phyloP scores from a whole-genome alignment of 2,797 vertebrate species.

The Dipus sagitta region DNA sequence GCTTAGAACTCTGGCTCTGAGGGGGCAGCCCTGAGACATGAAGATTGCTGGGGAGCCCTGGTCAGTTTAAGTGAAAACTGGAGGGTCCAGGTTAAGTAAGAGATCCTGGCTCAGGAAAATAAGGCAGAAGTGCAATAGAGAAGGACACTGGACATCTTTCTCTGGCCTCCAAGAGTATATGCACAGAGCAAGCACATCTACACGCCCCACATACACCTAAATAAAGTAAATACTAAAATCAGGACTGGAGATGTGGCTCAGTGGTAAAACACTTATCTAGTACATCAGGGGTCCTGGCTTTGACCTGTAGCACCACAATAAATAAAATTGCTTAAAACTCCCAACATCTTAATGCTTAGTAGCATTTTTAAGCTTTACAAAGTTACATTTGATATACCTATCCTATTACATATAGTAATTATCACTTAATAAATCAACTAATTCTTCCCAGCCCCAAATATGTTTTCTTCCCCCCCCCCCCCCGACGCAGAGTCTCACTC shows the following conservation, averaged over 20 bases:
- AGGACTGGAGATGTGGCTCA: neutral
- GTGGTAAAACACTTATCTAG: neutral
- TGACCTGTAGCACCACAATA: neutral
- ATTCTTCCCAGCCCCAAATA: slow-evolving; percentile 51
- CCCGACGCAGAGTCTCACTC: neutral
- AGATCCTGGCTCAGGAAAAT: too few relatives aligned
- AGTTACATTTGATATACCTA: neutral
- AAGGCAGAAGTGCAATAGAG: too few relatives aligned
- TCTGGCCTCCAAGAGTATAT: too few relatives aligned
- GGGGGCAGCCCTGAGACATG: too few relatives aligned
- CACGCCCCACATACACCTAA: too few relatives aligned
- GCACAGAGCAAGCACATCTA: too few relatives aligned
- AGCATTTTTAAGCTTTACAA: slow-evolving; percentile 35
- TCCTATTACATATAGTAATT: neutral
- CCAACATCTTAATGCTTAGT: neutral
- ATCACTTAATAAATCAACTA: neutral
- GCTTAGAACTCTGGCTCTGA: too few relatives aligned
- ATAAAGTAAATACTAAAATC: neutral
- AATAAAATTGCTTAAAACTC: slow-evolving; percentile 7
- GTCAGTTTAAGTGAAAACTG: too few relatives aligned
- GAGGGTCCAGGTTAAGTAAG: too few relatives aligned
- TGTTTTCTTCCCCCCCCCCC: too few relatives aligned
- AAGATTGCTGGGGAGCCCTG: too few relatives aligned
- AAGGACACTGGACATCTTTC: too few relatives aligned
- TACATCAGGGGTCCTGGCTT: neutral